Evolutionary conservation across 2,888 invertebrate genomes (phyloP).

Genomic region (Zaprionus bogoriensis): DNA sequence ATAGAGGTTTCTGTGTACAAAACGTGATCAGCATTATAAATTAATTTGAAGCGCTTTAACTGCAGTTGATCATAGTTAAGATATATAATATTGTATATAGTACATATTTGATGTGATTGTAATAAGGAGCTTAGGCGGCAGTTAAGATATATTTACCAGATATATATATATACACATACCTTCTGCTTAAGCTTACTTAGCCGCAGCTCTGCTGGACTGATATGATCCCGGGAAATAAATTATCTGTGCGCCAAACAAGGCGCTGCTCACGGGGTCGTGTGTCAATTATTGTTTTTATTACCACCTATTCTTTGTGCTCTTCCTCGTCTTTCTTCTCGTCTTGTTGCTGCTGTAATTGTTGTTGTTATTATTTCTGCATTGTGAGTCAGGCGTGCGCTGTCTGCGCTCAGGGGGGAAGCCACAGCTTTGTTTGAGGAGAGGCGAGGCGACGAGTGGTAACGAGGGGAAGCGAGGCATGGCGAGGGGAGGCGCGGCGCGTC

Average conservation of each 20-base stretch:
- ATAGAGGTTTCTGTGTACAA: too few species aligned
- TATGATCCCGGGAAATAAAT: not conserved
- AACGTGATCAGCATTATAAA: too few species aligned
- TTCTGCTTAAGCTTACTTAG: too few species aligned
- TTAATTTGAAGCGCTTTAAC: too few species aligned
- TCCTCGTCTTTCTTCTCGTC: not conserved
- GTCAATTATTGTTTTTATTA: conserved; percentile 46
- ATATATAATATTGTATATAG: too few species aligned
- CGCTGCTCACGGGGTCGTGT: conserved; percentile 17
- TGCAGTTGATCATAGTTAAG: too few species aligned
- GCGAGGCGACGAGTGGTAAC: too few species aligned
- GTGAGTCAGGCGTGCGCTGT: conserved; percentile 42
- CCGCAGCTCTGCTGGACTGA: too few species aligned
- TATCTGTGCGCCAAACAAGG: conserved; percentile 38
- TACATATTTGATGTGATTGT: too few species aligned
- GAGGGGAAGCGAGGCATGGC: conserved; percentile 26
- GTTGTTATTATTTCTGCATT: conserved; percentile 26
- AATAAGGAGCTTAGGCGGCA: too few species aligned
- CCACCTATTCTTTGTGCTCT: conserved; percentile 19
- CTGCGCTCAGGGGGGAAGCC: not conserved
- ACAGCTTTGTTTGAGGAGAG: conserved; percentile 44
- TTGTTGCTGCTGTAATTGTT: conserved; percentile 4
- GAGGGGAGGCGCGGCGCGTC: conserved; percentile 22
- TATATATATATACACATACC: too few species aligned
- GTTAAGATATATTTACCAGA: too few species aligned